A percentile compares a stretch with the other conserved stretches of the same genome.
These are phyloP conservation scores for Sarcophaga caerulescens DNA, from an alignment of 2,888 invertebrate genomes.

Conservation along the genomic window DNA sequence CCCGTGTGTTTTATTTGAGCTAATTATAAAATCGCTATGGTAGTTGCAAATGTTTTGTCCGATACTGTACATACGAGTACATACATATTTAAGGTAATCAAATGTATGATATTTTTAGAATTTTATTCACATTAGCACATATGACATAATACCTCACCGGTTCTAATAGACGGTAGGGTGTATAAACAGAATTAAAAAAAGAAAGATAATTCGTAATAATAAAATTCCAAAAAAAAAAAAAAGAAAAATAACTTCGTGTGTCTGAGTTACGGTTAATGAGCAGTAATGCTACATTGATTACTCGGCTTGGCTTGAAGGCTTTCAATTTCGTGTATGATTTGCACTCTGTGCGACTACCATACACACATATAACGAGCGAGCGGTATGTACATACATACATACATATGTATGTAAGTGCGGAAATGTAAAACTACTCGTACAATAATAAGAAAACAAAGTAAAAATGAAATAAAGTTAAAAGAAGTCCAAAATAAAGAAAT, in stretches of 20 bases:
- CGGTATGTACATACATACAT: neutral
- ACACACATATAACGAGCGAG: constrained; percentile 20
- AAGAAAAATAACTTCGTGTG: constrained; percentile 74
- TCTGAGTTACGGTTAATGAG: constrained; percentile 79
- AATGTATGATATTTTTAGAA: no score
- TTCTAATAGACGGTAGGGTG: no score
- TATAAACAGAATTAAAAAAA: no score
- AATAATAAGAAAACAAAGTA: constrained; percentile 35
- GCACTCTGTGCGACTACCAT: constrained; percentile 19
- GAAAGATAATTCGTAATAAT: no score
- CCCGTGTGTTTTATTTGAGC: no score
- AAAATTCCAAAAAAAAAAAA: neutral
- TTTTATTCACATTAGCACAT: no score
- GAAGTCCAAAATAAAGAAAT: neutral
- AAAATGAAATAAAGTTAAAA: constrained; percentile 9
- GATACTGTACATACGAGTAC: no score
- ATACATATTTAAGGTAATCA: no score
- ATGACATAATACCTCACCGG: no score
- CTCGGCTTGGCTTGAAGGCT: constrained; percentile 60
- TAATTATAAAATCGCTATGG: no score
- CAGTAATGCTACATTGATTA: constrained; percentile 70
- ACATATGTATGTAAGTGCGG: constrained; percentile 50
- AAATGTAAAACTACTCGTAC: constrained; percentile 50
- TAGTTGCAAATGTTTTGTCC: no score
- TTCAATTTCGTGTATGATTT: constrained; percentile 61